These are phyloP conservation scores for Meteorus colon DNA, from an alignment of 2,888 invertebrate species.

Conservation along the genomic window DNA sequence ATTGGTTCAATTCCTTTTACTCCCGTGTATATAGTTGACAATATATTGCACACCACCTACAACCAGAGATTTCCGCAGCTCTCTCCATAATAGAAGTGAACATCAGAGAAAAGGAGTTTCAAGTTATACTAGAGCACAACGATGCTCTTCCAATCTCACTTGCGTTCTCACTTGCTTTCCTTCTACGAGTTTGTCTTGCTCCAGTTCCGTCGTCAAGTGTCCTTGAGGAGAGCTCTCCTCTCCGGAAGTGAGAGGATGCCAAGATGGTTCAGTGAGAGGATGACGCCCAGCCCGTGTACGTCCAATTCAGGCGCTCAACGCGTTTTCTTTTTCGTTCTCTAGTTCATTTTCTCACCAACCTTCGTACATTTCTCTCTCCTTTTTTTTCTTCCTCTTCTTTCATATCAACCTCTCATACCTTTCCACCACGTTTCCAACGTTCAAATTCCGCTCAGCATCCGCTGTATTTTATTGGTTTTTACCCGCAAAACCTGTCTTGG, in stretches of 20 bases:
- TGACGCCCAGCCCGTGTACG: constrained; percentile 42
- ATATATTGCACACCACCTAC: constrained; percentile 29
- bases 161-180: constrained; percentile 32
- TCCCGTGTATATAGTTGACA: constrained; percentile 12
- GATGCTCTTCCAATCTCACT: background rate
- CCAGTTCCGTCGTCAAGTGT: constrained; percentile 60
- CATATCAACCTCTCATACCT: constrained; percentile 9
- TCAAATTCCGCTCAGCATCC: constrained; percentile 46
- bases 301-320: constrained; percentile 20
- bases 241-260: constrained; percentile 39
- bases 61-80: constrained; percentile 29
- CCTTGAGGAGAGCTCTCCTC: constrained; percentile 49
- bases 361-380: background rate
- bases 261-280: constrained; percentile 47
- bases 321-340: constrained; percentile 29
- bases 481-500: constrained; percentile 50
- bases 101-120: background rate
- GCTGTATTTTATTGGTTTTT: constrained; percentile 59
- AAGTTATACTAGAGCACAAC: background rate
- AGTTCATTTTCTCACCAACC: constrained; percentile 42
- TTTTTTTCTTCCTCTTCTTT: background rate
- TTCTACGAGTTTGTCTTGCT: constrained; percentile 59
- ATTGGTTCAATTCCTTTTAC: constrained; percentile 41
- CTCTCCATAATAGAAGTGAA: constrained; percentile 20
- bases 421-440: background rate